A percentile compares a stretch with the other conserved stretches of the same genome.
These are phyloP conservation scores for Centroberyx gerrardi DNA, from an alignment of 2,797 vertebrate genomes.

Conservation along the genomic window DNA sequence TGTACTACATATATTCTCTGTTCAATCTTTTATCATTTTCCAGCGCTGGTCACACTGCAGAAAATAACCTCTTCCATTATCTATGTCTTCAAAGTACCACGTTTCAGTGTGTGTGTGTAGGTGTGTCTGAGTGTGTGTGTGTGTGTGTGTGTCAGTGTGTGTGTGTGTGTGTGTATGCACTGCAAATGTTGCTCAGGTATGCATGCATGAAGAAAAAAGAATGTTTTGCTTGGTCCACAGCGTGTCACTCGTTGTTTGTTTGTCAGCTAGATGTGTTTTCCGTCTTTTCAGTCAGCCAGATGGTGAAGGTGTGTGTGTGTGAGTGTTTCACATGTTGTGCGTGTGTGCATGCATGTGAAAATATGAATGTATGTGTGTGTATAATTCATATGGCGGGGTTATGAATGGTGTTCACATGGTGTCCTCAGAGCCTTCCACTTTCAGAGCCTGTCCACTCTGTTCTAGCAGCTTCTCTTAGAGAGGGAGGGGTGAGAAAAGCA, in stretches of 20 bases:
- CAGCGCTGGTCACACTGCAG: conserved; percentile 14
- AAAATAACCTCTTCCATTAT: conserved; percentile 31
- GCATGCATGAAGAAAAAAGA: conserved; percentile 35
- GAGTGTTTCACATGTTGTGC: not conserved
- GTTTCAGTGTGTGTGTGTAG: conserved; percentile 9
- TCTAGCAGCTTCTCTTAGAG: conserved; percentile 72
- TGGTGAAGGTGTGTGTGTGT: conserved; percentile 10
- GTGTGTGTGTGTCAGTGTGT: conserved; percentile 8
- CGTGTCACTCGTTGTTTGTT: conserved; percentile 15
- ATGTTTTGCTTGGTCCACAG: not conserved
- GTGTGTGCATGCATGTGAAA: conserved; percentile 41
- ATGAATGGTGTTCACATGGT: conserved; percentile 67
- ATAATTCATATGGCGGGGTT: conserved; percentile 72
- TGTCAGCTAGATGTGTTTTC: conserved; percentile 26
- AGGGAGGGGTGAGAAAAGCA: conserved; percentile 33
- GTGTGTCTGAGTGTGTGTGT: conserved; percentile 6
- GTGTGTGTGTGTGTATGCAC: conserved; percentile 5
- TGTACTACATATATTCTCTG: conserved; percentile 19
- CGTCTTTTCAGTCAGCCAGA: conserved; percentile 40
- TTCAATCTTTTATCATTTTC: conserved; percentile 54
- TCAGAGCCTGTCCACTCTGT: conserved; percentile 49
- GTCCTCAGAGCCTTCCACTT: conserved; percentile 61
- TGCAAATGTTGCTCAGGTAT: conserved; percentile 43
- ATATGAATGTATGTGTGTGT: conserved; percentile 51
- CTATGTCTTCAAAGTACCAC: conserved; percentile 9